These are phyloP conservation scores for Phalacrocorax aristotelis DNA, from an alignment of 2,113 vertebrate species.

Conservation along the genomic window DNA sequence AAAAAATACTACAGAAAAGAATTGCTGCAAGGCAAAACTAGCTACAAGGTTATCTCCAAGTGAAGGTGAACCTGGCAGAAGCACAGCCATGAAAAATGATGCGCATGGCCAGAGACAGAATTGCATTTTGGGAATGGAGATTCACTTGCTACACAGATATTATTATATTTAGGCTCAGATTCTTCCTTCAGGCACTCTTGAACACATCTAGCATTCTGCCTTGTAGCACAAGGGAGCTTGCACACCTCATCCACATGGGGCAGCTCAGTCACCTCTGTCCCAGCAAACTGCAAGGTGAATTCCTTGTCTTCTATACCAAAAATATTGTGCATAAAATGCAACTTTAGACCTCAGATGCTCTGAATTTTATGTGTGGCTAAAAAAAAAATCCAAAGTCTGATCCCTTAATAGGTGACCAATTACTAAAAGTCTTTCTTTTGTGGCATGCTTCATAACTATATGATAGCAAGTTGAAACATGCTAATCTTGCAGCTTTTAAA, in stretches of 20 bases:
- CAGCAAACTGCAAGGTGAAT: background rate
- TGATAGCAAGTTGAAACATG: background rate
- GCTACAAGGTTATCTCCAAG: background rate
- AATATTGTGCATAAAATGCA: background rate
- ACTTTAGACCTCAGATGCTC: background rate
- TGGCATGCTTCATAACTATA: background rate
- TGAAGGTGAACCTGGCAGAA: background rate
- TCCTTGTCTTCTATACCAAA: background rate
- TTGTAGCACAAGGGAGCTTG: background rate
- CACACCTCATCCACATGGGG: background rate
- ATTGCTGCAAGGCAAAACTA: background rate
- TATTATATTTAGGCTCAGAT: background rate
- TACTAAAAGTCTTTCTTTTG: background rate
- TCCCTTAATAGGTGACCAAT: background rate
- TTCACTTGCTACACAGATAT: background rate
- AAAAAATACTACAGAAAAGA: background rate
- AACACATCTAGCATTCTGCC: background rate
- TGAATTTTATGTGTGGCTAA: background rate
- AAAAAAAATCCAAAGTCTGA: background rate
- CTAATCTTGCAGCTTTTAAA: background rate
- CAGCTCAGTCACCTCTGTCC: background rate
- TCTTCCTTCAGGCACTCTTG: background rate
- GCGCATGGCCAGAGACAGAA: background rate
- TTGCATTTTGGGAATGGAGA: background rate
- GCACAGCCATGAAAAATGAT: background rate